Conservation (phyloP, 2,797 vertebrate species). For the Typhlichthys eigenmanni region DNA sequence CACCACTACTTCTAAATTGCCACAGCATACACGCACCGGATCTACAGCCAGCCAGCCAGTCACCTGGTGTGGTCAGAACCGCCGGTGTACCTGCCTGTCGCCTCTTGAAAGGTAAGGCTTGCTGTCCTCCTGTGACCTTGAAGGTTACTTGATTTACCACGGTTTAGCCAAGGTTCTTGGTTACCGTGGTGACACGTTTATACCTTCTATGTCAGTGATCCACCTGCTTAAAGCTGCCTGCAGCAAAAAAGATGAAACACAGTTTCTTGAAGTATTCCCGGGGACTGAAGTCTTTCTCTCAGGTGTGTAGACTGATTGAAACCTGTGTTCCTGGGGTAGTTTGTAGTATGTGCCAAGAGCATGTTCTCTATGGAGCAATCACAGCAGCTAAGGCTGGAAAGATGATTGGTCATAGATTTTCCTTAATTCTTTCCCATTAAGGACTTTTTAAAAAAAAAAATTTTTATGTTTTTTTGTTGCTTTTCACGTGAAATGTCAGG, state of each 20-base stretch:
- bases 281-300: not conserved
- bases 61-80: constrained; percentile 16
- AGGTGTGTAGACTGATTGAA: constrained; percentile 8
- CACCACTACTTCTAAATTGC: constrained; percentile 38
- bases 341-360: not conserved
- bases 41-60: constrained; percentile 1
- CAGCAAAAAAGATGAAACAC: not conserved
- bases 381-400: not conserved
- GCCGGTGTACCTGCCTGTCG: constrained; percentile 22
- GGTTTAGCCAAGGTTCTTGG: not conserved
- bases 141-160: not conserved
- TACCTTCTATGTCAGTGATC: not conserved
- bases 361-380: too few relatives aligned
- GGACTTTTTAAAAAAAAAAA: too few relatives aligned
- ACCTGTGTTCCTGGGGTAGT: constrained; percentile 18
- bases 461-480: too few relatives aligned
- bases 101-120: constrained; percentile 43
- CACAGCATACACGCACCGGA: constrained; percentile 25
- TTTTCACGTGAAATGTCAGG: too few relatives aligned
- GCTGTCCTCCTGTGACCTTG: constrained; percentile 41
- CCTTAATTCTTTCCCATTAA: not conserved
- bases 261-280: not conserved
- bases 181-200: not conserved
- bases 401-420: not conserved
- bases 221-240: not conserved